Conservation (phyloP, 2,797 vertebrate genomes). For the Acanthurus lineatus region DNA sequence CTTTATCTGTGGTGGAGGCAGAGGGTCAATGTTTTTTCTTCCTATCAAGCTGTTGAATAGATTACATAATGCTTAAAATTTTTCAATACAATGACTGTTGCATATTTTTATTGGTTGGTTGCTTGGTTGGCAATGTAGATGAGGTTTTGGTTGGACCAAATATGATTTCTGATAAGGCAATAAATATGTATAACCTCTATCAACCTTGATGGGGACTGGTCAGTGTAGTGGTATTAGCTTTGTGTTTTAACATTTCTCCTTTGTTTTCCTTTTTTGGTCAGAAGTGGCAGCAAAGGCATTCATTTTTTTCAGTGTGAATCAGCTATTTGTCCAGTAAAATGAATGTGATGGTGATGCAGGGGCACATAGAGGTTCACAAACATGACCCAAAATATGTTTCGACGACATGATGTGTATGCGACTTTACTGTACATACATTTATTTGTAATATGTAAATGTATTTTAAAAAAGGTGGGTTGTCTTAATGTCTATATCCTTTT, state of each 20-base stretch:
- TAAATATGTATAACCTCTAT: not conserved
- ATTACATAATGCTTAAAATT: too few species aligned
- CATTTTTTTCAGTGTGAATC: not conserved
- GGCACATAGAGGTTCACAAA: not conserved
- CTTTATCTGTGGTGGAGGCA: fast-evolving
- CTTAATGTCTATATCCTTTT: too few species aligned
- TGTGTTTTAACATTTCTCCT: not conserved
- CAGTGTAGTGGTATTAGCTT: not conserved
- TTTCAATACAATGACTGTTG: too few species aligned
- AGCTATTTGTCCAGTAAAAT: too few species aligned
- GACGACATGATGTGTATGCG: not conserved
- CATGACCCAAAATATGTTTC: not conserved
- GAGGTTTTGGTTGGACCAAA: too few species aligned
- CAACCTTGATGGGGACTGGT: slow-evolving; percentile 11
- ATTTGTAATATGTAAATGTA: too few species aligned
- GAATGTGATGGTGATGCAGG: too few species aligned
- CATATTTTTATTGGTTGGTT: too few species aligned
- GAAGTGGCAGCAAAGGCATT: not conserved
- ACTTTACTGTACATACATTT: too few species aligned
- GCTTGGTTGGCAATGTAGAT: too few species aligned
- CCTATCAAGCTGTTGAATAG: too few species aligned
- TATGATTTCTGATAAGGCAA: not conserved
- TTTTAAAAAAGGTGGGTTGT: too few species aligned
- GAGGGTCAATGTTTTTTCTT: not conserved
- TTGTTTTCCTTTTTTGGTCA: not conserved